Percentiles rank a stretch among this genome's conserved stretches.
Conservation (phyloP, 2,797 vertebrate species). For the Premnoplex brunnescens region DNA sequence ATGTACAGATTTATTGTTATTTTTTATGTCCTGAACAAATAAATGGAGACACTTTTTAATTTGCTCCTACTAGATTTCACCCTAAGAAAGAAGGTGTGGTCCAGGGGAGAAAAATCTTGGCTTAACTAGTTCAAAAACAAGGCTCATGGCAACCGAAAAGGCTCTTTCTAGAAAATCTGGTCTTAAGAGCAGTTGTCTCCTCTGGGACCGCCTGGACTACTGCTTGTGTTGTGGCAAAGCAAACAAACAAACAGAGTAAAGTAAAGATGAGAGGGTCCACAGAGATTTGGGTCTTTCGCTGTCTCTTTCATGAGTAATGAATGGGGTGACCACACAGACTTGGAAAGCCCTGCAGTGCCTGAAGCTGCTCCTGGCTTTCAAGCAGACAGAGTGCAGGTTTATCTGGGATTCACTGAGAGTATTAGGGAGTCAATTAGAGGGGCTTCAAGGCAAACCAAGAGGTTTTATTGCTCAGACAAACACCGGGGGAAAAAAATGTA, state of each 20-base stretch:
- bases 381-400: conserved; percentile 25
- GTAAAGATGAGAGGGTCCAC: conserved; percentile 64
- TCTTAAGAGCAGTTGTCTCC: conserved; percentile 8
- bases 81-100: not conserved
- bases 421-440: conserved; percentile 14
- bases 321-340: conserved; percentile 65
- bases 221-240: conserved; percentile 55
- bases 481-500: not conserved
- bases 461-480: conserved; percentile 10
- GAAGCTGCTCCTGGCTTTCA: conserved; percentile 44
- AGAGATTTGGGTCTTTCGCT: conserved; percentile 61
- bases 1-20: conserved; percentile 44
- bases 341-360: conserved; percentile 37
- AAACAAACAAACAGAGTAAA: conserved; percentile 67
- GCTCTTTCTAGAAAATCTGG: conserved; percentile 67
- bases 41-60: not conserved
- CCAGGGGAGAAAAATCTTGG: not conserved
- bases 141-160: not conserved
- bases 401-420: not conserved
- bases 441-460: conserved; percentile 35
- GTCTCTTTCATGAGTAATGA: conserved; percentile 74
- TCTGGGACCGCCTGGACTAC: conserved; percentile 8
- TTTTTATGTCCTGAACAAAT: conserved; percentile 38
- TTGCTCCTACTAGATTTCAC: not conserved
- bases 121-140: not conserved